Percentiles rank a stretch among this genome's conserved stretches.
These are phyloP conservation scores for Tortricodes alternella DNA, from an alignment of 2,888 invertebrate species.

Conservation along the genomic window DNA sequence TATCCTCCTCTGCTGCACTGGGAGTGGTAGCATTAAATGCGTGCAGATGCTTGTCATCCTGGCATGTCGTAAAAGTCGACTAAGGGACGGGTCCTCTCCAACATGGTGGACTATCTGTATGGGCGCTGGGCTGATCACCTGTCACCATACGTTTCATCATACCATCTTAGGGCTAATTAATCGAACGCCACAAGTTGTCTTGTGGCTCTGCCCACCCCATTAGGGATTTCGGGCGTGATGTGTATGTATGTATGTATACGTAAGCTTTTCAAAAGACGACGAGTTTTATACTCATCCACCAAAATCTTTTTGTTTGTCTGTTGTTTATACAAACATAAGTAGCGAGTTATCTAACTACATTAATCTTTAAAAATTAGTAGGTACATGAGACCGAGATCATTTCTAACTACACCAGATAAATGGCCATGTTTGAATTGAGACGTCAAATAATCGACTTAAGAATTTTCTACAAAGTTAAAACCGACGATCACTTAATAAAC, in stretches of 20 bases:
- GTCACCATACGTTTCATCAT: too few species aligned
- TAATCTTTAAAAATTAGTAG: slow-evolving; percentile 40
- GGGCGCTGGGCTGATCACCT: too few species aligned
- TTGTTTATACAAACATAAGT: neutral
- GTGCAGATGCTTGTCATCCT: too few species aligned
- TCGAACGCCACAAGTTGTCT: too few species aligned
- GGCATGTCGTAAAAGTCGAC: too few species aligned
- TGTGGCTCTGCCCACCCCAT: too few species aligned
- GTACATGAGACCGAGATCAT: slow-evolving; percentile 41
- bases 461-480: slow-evolving; percentile 19
- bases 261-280: neutral
- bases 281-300: neutral
- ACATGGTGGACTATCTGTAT: too few species aligned
- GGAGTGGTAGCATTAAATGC: too few species aligned
- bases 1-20: too few species aligned
- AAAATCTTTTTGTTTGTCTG: neutral
- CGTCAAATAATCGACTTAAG: slow-evolving; percentile 47
- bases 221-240: too few species aligned
- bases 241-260: neutral
- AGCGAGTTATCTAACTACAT: slow-evolving; percentile 27
- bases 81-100: too few species aligned
- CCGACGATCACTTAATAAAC: neutral
- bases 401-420: slow-evolving; percentile 59
- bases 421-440: slow-evolving; percentile 65
- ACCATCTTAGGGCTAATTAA: too few species aligned